These are phyloP conservation scores for Neotoxoptera formosana DNA, from an alignment of 1,140 invertebrate genomes.

Conservation along the genomic window DNA sequence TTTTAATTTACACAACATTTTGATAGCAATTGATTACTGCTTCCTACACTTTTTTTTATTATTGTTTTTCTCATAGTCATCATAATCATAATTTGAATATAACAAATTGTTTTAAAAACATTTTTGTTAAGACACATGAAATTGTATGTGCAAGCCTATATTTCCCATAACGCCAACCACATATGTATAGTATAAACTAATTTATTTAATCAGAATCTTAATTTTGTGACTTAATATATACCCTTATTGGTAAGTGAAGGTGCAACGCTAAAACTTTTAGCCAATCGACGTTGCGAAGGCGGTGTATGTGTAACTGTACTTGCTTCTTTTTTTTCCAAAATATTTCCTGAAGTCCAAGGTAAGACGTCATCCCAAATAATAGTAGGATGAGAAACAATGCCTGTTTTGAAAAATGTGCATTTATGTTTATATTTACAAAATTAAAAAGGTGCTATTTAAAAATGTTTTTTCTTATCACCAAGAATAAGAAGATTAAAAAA, in stretches of 20 bases:
- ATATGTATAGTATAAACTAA: not conserved
- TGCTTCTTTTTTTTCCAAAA: conserved; percentile 49
- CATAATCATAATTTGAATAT: not conserved
- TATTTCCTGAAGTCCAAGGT: conserved; percentile 44
- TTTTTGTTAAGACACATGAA: not conserved
- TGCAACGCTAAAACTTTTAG: conserved; percentile 87
- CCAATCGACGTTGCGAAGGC: conserved; percentile 80
- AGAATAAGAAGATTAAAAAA: conserved; percentile 27
- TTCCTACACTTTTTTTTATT: not conserved
- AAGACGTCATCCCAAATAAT: conserved; percentile 54
- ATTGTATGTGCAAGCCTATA: not conserved
- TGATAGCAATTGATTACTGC: not conserved
- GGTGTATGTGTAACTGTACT: conserved; percentile 70
- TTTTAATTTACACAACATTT: not conserved
- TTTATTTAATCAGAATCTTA: not conserved
- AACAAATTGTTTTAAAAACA: not conserved
- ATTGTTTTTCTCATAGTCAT: not conserved
- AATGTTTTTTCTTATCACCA: conserved; percentile 20
- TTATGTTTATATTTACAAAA: conserved; percentile 54
- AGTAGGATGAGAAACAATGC: conserved; percentile 51
- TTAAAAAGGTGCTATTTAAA: conserved; percentile 19
- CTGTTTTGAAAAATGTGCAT: conserved; percentile 54
- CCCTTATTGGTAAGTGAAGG: conserved; percentile 72
- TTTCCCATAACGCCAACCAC: not conserved
- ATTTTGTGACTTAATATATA: conserved; percentile 61